Percentiles rank a stretch among this genome's conserved stretches.
Conservation (phyloP, 2,888 invertebrate species). For the Panzeria rudis region DNA sequence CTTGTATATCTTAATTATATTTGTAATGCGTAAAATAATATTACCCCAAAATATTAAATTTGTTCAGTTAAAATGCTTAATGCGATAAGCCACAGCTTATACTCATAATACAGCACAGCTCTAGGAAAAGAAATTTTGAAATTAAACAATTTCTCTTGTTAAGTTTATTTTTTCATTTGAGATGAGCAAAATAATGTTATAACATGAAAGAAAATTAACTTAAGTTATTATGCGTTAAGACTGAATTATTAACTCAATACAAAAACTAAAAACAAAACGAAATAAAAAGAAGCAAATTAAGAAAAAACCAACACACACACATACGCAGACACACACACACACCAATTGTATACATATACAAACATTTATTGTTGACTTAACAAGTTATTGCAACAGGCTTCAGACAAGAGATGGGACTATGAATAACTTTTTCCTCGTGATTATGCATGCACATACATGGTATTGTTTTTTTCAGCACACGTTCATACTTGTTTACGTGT, state of each 20-base stretch:
- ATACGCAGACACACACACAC: neutral
- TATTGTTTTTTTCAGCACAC: neutral
- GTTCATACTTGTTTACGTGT: neutral
- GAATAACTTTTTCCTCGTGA: neutral
- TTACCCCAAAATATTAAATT: neutral
- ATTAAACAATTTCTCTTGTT: constrained; percentile 19
- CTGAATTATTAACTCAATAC: constrained; percentile 62
- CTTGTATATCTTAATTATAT: neutral
- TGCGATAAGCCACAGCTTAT: neutral
- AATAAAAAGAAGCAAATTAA: neutral
- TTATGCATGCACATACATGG: neutral
- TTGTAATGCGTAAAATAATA: constrained; percentile 6
- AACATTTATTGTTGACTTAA: constrained; percentile 28
- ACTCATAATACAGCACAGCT: neutral
- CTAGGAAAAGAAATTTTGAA: constrained; percentile 19
- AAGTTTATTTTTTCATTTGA: constrained; percentile 18
- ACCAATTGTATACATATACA: neutral
- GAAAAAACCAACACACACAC: constrained; percentile 2
- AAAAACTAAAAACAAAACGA: constrained; percentile 12
- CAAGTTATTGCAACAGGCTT: constrained; percentile 44
- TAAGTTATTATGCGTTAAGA: constrained; percentile 67
- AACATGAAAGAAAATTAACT: constrained; percentile 60
- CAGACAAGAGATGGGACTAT: neutral
- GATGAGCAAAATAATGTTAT: constrained; percentile 6
- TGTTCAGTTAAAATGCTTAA: neutral